Evolutionary conservation across 2,797 vertebrate genomes (phyloP), one percentile per base, ranked within the genome.

Genomic region (Lithobates pipiens): DNA sequence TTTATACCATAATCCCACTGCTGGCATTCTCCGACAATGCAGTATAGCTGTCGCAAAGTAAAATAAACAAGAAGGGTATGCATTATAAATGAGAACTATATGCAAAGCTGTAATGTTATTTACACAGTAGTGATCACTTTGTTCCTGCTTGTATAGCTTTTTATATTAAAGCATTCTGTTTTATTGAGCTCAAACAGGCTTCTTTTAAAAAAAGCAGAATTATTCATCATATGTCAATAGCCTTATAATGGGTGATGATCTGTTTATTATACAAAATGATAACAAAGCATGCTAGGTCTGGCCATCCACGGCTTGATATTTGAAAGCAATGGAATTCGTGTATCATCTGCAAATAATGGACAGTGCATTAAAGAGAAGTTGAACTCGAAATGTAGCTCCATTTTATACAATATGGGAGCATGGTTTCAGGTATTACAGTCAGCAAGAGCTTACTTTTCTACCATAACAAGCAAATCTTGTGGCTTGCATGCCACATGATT

Each of bases 11-110:
- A 72, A 72, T 72, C 25, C 69, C 46, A 25, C 44, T 21, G 78
- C 27, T 34, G 36, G 32, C 5, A 27, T 25, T 63, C 15, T 34
- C 54, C 57, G 10, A n/a, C 46, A 61, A 25, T 21, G 32, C 46
- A 72, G 27, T 15, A 80, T 69, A 78, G 27, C 61, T 61, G 32
- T n/a, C 65, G 69, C 77, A 69, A 46, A 46, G 46, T 69, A 32
- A 72, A 71, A 81, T 61, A 61, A 71, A 72, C 29, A 72, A 39
- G 83, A 90, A 77, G 29, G 39, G 4, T 57, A 61, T 54, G 57
- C 78, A 83, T 82, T 44, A 71, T 32, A 44, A 29, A 82, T 80
- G 85, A 84, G 84, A 91, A 82, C 87, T 88, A 86, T 89, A 88
- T 88, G 91, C 79, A 57, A 61, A 61, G 68, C 57, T 61, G 57